These are phyloP conservation scores for Piliocolobus tephrosceles DNA, from an alignment of 2,113 vertebrate genomes.

Conservation along the genomic window DNA sequence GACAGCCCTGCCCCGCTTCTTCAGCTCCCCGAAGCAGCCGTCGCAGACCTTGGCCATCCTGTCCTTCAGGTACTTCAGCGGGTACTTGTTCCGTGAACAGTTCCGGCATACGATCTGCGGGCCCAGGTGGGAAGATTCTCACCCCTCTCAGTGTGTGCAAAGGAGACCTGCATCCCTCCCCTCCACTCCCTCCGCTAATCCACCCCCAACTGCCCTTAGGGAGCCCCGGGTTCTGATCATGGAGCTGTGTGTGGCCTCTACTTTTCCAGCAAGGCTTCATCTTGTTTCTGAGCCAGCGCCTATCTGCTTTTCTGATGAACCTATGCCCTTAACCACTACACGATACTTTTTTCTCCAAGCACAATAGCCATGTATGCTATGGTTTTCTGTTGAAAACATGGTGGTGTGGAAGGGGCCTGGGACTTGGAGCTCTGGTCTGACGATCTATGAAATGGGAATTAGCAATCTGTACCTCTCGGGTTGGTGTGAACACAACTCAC, in stretches of 20 bases:
- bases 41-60: constrained; percentile 97
- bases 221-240: not conserved
- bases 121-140: not conserved
- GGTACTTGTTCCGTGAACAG: constrained; percentile 96
- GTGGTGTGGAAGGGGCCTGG: too few species aligned
- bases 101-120: constrained; percentile 95
- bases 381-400: accelerated
- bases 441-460: not conserved
- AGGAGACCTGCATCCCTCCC: not conserved
- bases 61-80: constrained; percentile 97
- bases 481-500: not conserved
- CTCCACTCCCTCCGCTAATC: too few species aligned
- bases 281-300: not conserved
- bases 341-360: not conserved
- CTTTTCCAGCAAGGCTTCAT: not conserved
- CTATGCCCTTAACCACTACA: not conserved
- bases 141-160: constrained; percentile 21
- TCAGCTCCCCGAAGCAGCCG: constrained; percentile 93
- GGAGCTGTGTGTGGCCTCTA: too few species aligned
- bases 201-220: not conserved
- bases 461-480: too few species aligned
- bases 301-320: not conserved
- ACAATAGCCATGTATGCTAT: accelerated
- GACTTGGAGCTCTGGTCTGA: not conserved
- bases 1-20: constrained; percentile 87